Percentiles rank a stretch among this genome's conserved stretches.
phyloP scores from a whole-genome alignment of 92 coral and sea anemone genomes.

The Zoanthus solanderi region DNA sequence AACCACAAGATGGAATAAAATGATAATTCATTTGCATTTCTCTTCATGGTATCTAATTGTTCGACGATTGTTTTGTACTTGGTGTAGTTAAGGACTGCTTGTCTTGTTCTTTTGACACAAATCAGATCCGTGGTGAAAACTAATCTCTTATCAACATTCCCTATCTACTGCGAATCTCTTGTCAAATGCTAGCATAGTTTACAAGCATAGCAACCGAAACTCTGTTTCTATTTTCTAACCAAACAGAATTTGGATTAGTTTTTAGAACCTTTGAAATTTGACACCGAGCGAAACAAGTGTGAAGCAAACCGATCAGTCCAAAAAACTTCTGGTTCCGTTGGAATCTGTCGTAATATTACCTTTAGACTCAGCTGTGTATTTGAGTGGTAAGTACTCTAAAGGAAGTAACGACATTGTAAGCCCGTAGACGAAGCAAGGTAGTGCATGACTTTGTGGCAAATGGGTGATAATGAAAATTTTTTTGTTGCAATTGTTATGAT shows the following conservation, averaged over 20 bases:
- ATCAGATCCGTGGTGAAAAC: slow-evolving; percentile 28
- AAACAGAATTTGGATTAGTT: slow-evolving; percentile 3
- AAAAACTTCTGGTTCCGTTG: not conserved
- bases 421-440: not conserved
- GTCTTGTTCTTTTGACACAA: slow-evolving; percentile 39
- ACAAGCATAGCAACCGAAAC: slow-evolving; percentile 23
- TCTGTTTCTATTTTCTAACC: slow-evolving; percentile 9
- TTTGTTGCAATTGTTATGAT: not conserved
- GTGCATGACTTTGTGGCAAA: slow-evolving; percentile 1
- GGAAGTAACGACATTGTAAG: not conserved
- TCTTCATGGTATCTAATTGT: slow-evolving; percentile 18
- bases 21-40: slow-evolving; percentile 13
- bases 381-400: slow-evolving; percentile 23
- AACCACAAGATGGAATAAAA: slow-evolving; percentile 14
- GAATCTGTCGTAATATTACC: slow-evolving; percentile 15
- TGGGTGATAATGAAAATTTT: not conserved
- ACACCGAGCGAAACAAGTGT: slow-evolving; percentile 15
- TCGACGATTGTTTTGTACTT: slow-evolving; percentile 11
- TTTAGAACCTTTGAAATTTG: not conserved
- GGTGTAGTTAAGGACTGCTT: slow-evolving; percentile 12
- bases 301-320: not conserved
- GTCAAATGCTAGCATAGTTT: slow-evolving; percentile 3
- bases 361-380: not conserved
- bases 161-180: not conserved
- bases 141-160: not conserved